Percentiles rank a stretch among this genome's conserved stretches.
Evolutionary conservation across 1,140 invertebrate species (phyloP).

Genomic region (Orius laevigatus): DNA sequence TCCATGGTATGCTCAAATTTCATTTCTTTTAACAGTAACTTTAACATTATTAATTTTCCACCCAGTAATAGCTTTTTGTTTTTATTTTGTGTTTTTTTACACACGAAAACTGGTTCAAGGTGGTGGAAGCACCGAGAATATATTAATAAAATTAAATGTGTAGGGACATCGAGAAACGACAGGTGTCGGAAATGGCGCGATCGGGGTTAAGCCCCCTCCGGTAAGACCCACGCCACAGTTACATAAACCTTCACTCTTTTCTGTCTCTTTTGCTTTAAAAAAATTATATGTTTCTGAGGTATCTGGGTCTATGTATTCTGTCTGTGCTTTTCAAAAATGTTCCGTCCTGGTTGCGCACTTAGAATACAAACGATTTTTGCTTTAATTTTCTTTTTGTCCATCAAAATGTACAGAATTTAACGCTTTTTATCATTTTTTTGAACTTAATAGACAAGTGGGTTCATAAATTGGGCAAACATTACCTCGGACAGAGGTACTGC

Average conservation of each 20-base stretch:
- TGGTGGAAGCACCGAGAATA: neutral
- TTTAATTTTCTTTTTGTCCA: no score
- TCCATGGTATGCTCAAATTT: constrained; percentile 55
- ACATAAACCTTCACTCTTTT: neutral
- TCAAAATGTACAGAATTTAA: no score
- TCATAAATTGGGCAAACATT: no score
- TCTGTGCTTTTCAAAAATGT: no score
- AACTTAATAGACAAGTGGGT: no score
- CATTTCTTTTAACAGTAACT: neutral
- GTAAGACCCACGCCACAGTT: constrained; percentile 10
- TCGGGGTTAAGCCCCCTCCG: constrained; percentile 11
- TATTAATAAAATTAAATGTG: constrained; percentile 5
- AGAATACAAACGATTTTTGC: no score
- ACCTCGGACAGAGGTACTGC: no score
- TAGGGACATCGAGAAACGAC: constrained; percentile 10
- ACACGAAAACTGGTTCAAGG: neutral
- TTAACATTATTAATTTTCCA: constrained; percentile 5
- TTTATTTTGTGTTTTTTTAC: constrained; percentile 1
- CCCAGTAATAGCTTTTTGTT: constrained; percentile 12
- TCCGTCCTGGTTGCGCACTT: no score
- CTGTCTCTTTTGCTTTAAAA: neutral
- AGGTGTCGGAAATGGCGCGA: constrained; percentile 7
- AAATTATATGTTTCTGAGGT: no score
- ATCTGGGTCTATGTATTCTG: no score
- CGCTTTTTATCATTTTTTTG: no score